Conservation (phyloP, 2,888 invertebrate genomes). For the Andrena chrysosceles region DNA sequence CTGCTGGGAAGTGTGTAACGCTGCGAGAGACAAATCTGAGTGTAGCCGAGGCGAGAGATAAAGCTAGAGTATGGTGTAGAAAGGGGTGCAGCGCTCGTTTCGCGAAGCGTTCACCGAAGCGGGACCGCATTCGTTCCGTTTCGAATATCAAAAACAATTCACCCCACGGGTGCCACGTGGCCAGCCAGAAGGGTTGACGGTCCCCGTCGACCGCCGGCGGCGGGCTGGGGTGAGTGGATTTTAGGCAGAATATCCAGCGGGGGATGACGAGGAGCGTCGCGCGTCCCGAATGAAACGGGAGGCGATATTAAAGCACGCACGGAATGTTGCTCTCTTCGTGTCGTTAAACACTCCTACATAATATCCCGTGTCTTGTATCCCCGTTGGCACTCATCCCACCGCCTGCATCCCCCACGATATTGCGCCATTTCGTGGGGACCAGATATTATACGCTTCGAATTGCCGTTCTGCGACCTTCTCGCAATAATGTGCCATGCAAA, state of each 20-base stretch:
- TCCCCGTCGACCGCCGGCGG: slow-evolving; percentile 16
- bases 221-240: slow-evolving; percentile 50
- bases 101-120: slow-evolving; percentile 61
- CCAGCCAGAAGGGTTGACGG: slow-evolving; percentile 71
- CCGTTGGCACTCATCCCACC: slow-evolving; percentile 18
- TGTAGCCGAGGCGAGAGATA: slow-evolving; percentile 19
- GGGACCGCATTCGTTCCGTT: slow-evolving; percentile 75
- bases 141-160: slow-evolving; percentile 81
- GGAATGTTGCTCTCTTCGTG: slow-evolving; percentile 73
- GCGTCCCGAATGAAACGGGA: slow-evolving; percentile 71
- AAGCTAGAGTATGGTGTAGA: slow-evolving; percentile 14
- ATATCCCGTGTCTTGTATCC: slow-evolving; percentile 35
- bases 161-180: slow-evolving; percentile 63
- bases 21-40: neutral
- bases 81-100: slow-evolving; percentile 40
- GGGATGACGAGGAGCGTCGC: slow-evolving; percentile 47
- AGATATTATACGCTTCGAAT: slow-evolving; percentile 56
- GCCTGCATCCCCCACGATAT: slow-evolving; percentile 49
- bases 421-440: slow-evolving; percentile 48
- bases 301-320: slow-evolving; percentile 77
- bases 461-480: slow-evolving; percentile 34
- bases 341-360: slow-evolving; percentile 69
- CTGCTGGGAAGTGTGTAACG: neutral
- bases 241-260: slow-evolving; percentile 51
- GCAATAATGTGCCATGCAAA: slow-evolving; percentile 49